Base-by-base conservation (phyloP, 2,888 invertebrate species). In the Fissipunctia ypsillon region DNA sequence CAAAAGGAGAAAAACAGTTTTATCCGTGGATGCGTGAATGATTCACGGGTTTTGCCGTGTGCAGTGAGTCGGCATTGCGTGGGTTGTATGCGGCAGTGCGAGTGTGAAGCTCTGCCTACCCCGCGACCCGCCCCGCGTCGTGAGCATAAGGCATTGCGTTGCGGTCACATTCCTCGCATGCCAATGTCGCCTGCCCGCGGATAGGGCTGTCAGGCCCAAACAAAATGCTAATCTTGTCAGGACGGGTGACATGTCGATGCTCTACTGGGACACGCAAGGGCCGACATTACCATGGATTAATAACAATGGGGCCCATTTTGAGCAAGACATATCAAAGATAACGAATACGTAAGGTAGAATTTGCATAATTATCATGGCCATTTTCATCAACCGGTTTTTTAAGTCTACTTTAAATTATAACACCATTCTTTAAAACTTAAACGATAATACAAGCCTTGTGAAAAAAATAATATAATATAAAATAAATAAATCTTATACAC, bases 81-180 rank as follows among this genome's bases (percentile, higher is more conserved):
- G 89, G 87, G 90, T 88, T 85, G 85, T n/a, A 59, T 56, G 69
- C 50, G 59, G 68, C 68, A 41, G 54, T 54, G 61, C 64, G 64
- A 65, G 85, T 83, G 87, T 80, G 80, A 87, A 83, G 81, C 45
- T 65, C 82, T 79, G 82, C 82, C 57, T 45, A 81, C 52, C 81
- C 68, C 81, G 50, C 59, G 67, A 38, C 69, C 69, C 67, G 45
- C 54, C 78, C 78, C 79, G 78, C 75, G 71, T 64, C 73, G 76
- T 80, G 74, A 72, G 70, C 75, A 64, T 73, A 83, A 82, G 84
- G 81, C 91, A 91, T 91, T 89, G 90, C 90, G 82, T 73, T 71
- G 91, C 90, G 91, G 93, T 90, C 90, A 87, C 92, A 94, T 94
- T 92, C 93, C 93, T 72, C 81, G 69, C 81, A 86, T 88, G 85